A percentile compares a stretch with the other conserved stretches of the same genome.
Conservation (phyloP, 2,113 vertebrate genomes). For the Vidua chalybeata region DNA sequence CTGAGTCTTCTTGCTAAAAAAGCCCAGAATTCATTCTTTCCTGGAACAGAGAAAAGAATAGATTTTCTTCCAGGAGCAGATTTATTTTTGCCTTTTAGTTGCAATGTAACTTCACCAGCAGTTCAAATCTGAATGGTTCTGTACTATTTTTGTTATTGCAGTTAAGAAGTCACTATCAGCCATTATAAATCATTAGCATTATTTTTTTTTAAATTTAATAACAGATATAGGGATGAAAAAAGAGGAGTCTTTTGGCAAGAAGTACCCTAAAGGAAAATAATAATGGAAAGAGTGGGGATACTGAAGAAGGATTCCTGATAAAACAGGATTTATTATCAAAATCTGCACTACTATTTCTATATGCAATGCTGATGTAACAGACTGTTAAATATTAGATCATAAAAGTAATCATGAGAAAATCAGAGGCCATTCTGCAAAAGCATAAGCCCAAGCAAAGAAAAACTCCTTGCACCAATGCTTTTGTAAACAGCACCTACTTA, state of each 20-base stretch:
- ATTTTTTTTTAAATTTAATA: background rate
- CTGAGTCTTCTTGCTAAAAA: background rate
- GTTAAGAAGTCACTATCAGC: background rate
- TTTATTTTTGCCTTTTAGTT: background rate
- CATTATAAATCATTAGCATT: background rate
- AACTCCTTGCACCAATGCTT: background rate
- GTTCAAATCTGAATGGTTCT: background rate
- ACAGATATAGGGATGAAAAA: background rate
- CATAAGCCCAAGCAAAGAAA: background rate
- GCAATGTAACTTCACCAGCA: background rate
- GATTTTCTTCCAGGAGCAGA: background rate
- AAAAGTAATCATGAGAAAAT: background rate
- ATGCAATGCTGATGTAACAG: background rate
- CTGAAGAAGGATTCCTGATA: background rate
- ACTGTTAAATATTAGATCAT: background rate
- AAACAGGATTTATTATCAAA: background rate
- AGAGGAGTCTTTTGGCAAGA: background rate
- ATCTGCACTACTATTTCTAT: background rate
- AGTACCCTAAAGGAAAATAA: background rate
- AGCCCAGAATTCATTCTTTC: background rate
- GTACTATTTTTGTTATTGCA: background rate
- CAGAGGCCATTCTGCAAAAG: background rate
- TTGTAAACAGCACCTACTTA: background rate
- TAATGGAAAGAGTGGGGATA: background rate
- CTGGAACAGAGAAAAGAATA: background rate